phyloP scores from a whole-genome alignment of 2,888 invertebrate species.

The Platycheirus rosarum region DNA sequence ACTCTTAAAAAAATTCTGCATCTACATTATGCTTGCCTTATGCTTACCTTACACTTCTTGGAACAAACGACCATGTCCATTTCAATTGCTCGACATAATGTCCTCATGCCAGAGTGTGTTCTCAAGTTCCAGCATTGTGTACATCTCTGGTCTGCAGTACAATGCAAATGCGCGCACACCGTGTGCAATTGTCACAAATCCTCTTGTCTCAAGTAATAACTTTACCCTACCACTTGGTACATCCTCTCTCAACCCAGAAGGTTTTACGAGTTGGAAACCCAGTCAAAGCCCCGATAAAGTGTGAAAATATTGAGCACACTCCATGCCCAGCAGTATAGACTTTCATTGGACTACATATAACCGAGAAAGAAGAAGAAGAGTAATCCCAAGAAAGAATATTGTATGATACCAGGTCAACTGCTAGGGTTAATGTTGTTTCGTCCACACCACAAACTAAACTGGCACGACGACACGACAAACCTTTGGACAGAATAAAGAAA shows the following conservation, averaged over 20 bases:
- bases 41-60: constrained; percentile 6
- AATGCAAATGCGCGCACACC: constrained; percentile 35
- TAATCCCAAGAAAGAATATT: constrained; percentile 52
- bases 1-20: constrained; percentile 2
- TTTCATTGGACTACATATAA: constrained; percentile 49
- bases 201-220: constrained; percentile 68
- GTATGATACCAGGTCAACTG: constrained; percentile 67
- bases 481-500: constrained; percentile 26
- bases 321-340: constrained; percentile 34
- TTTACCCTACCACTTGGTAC: constrained; percentile 49
- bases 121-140: constrained; percentile 40
- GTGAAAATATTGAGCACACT: constrained; percentile 70
- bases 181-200: constrained; percentile 70
- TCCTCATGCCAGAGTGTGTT: constrained; percentile 30
- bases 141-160: constrained; percentile 23
- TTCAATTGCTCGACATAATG: constrained; percentile 72
- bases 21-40: not conserved
- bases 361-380: not conserved
- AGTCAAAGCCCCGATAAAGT: constrained; percentile 66
- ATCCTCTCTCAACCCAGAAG: constrained; percentile 9
- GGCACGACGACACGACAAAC: constrained; percentile 68
- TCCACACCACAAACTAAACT: constrained; percentile 60
- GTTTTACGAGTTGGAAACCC: not conserved
- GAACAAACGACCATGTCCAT: constrained; percentile 60
- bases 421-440: constrained; percentile 69